Percentiles rank a stretch among this genome's conserved stretches.
phyloP scores from a whole-genome alignment of 1,140 invertebrate species.

The Drosophila littoralis region DNA sequence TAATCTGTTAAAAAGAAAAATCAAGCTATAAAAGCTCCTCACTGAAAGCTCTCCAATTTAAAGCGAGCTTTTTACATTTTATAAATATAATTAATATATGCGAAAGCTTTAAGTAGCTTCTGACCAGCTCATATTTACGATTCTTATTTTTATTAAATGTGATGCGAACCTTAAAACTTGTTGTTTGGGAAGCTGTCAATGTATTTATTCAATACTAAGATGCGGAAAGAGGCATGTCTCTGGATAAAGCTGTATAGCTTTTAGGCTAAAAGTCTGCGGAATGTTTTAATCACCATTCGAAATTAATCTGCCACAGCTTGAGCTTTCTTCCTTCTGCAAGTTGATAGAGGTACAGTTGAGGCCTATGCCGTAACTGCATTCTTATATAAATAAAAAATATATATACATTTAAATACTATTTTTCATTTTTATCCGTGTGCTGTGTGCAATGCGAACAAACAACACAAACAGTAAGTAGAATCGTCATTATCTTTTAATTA shows the following conservation, averaged over 20 bases:
- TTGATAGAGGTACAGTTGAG: conserved; percentile 35
- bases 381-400: conserved; percentile 7
- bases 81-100: too few species aligned
- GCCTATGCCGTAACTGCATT: conserved; percentile 40
- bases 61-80: too few species aligned
- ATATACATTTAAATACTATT: conserved; percentile 15
- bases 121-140: too few species aligned
- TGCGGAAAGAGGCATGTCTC: neutral
- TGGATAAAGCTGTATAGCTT: neutral
- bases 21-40: too few species aligned
- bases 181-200: too few species aligned
- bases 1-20: too few species aligned
- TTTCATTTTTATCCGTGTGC: conserved; percentile 39
- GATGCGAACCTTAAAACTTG: too few species aligned
- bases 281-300: neutral
- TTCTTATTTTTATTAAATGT: too few species aligned
- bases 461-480: conserved; percentile 50
- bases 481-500: conserved; percentile 81
- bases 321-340: neutral
- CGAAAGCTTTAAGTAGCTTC: too few species aligned
- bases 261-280: neutral
- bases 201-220: too few species aligned
- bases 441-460: conserved; percentile 10
- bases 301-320: neutral
- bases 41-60: too few species aligned